A percentile compares a stretch with the other conserved stretches of the same genome.
These are phyloP conservation scores for Anas bernieri DNA, from an alignment of 2,797 vertebrate genomes.

Conservation along the genomic window DNA sequence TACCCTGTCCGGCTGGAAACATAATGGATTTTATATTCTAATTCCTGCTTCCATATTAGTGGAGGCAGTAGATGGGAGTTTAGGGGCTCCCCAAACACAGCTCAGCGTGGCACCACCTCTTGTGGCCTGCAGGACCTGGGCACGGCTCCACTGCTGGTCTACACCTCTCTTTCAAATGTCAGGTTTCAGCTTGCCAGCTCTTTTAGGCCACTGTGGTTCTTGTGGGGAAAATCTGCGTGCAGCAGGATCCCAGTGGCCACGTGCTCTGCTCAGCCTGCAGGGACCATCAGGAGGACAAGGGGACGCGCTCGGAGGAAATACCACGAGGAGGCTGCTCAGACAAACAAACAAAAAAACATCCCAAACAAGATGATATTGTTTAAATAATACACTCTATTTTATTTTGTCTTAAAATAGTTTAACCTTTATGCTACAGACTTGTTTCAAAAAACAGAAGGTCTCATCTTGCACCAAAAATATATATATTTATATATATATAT, in stretches of 20 bases:
- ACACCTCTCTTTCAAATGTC: accelerated
- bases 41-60: background rate
- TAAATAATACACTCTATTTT: conserved; percentile 97
- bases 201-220: background rate
- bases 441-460: conserved; percentile 89
- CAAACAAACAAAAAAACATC: background rate
- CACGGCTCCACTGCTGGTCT: no score
- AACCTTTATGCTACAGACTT: conserved; percentile 96
- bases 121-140: background rate
- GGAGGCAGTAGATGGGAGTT: background rate
- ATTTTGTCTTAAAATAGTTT: conserved; percentile 98
- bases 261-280: background rate
- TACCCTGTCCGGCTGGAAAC: background rate
- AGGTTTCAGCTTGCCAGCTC: no score
- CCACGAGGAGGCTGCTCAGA: no score
- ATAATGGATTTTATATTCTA: background rate
- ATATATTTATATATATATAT: conserved; percentile 70
- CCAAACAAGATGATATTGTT: conserved; percentile 76
- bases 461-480: conserved; percentile 89
- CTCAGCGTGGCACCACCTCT: background rate
- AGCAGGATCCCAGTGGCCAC: accelerated
- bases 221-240: background rate
- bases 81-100: accelerated
- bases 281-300: background rate
- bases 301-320: background rate